A percentile compares a stretch with the other conserved stretches of the same genome.
Evolutionary conservation across 2,113 vertebrate genomes (phyloP).

Genomic region (Notechis scutatus): DNA sequence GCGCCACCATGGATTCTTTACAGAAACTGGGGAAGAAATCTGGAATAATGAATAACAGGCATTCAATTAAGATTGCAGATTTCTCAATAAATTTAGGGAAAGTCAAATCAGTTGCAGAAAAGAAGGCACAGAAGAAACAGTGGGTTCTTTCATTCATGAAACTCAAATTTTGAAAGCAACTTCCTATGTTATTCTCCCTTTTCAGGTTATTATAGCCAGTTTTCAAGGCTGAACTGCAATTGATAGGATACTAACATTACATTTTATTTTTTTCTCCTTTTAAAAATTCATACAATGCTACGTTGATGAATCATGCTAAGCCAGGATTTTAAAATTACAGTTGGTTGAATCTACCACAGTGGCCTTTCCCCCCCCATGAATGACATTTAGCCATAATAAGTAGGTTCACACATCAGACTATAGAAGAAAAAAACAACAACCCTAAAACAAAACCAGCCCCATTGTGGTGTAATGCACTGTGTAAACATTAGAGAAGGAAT

Average conservation of each 20-base stretch:
- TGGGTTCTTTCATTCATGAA: constrained; percentile 24
- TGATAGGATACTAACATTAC: not conserved
- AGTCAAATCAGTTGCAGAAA: constrained; percentile 29
- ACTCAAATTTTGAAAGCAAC: constrained; percentile 1
- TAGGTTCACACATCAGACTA: not conserved
- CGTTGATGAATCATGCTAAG: not conserved
- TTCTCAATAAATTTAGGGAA: constrained; percentile 48
- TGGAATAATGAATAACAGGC: constrained; percentile 9
- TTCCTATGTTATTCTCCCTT: not conserved
- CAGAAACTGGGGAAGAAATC: not conserved
- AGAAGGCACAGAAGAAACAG: constrained; percentile 48
- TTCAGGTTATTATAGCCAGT: not conserved
- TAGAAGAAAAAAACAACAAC: not conserved
- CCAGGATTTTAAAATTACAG: not conserved
- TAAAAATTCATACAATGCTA: not conserved
- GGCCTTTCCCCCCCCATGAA: not conserved
- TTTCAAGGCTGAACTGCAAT: not conserved
- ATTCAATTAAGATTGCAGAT: constrained; percentile 29
- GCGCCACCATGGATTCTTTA: not conserved
- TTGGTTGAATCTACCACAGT: not conserved
- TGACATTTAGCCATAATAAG: not conserved
- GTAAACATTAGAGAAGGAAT: not conserved
- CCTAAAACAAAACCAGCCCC: not conserved
- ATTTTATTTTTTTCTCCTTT: not conserved
- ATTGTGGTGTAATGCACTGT: not conserved